Evolutionary conservation across 2,888 invertebrate genomes (phyloP).

Genomic region (Congeria kusceri): DNA sequence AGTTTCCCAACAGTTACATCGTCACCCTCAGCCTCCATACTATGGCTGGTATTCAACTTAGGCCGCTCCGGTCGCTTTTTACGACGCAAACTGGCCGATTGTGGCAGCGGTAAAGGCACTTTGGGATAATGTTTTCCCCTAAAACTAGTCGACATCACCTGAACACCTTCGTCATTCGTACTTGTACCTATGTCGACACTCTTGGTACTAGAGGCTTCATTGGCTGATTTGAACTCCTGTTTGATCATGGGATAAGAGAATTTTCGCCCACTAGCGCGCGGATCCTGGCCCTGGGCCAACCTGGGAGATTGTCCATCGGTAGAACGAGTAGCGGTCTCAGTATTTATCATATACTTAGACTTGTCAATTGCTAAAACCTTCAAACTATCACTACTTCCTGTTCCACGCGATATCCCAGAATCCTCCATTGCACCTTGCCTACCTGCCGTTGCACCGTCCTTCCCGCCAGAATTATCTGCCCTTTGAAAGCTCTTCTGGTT

Average conservation of each 20-base stretch:
- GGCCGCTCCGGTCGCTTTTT: constrained; percentile 68
- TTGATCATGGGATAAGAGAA: constrained; percentile 70
- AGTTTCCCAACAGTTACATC: constrained; percentile 91
- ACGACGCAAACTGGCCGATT: constrained; percentile 67
- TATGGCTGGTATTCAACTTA: constrained; percentile 63
- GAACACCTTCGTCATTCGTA: constrained; percentile 65
- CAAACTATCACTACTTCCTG: constrained; percentile 75
- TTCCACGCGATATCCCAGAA: constrained; percentile 72
- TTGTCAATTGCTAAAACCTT: constrained; percentile 79
- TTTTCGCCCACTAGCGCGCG: constrained; percentile 70
- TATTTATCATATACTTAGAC: constrained; percentile 79
- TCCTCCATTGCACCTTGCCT: constrained; percentile 65
- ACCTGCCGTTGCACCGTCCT: constrained; percentile 58
- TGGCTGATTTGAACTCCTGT: constrained; percentile 60
- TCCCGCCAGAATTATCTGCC: constrained; percentile 47
- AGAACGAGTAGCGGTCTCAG: constrained; percentile 72
- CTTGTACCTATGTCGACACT: constrained; percentile 73
- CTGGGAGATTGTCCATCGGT: constrained; percentile 45
- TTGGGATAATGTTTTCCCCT: constrained; percentile 75
- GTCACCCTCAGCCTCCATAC: constrained; percentile 64
- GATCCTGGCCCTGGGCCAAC: constrained; percentile 36
- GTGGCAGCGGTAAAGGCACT: constrained; percentile 80
- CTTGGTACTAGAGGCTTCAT: constrained; percentile 45
- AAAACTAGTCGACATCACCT: constrained; percentile 56
- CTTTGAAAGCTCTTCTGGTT: constrained; percentile 69